Evolutionary conservation across 2,888 invertebrate species (phyloP).

Genomic region (Leptogaster cylindrica): DNA sequence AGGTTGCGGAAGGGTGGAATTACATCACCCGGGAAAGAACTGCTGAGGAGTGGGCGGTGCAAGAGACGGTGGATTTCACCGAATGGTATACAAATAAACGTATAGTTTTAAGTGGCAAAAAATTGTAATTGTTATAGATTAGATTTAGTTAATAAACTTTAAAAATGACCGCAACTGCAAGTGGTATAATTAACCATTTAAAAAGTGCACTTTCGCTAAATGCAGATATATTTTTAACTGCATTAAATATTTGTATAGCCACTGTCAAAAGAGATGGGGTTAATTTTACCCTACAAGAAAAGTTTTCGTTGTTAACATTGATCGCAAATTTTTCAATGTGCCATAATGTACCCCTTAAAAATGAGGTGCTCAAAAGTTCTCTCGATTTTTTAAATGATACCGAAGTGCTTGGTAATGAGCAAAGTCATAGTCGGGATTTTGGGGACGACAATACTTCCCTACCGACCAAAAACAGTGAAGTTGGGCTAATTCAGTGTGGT

Average conservation of each 20-base stretch:
- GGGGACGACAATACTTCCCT: not conserved
- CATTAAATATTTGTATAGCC: not conserved
- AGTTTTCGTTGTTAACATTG: not conserved
- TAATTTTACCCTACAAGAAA: not conserved
- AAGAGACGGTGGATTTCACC: no score
- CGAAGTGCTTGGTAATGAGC: not conserved
- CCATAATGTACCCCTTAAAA: not conserved
- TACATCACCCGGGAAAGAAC: no score
- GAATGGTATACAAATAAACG: no score
- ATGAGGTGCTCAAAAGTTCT: not conserved
- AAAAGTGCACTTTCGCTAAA: not conserved
- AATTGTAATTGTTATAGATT: no score
- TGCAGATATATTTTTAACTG: not conserved
- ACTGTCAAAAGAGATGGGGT: not conserved
- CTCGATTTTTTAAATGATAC: not conserved
- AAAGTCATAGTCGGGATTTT: no score
- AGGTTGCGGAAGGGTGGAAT: no score
- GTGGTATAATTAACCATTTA: not conserved
- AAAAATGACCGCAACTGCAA: no score
- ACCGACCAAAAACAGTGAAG: not conserved
- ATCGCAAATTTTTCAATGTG: not conserved
- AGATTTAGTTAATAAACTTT: no score
- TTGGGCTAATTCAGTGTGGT: not conserved
- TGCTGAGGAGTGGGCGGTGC: no score
- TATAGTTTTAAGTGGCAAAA: no score